phyloP scores from a whole-genome alignment of 2,888 invertebrate genomes.

The Lepeophtheirus nordmannii region DNA sequence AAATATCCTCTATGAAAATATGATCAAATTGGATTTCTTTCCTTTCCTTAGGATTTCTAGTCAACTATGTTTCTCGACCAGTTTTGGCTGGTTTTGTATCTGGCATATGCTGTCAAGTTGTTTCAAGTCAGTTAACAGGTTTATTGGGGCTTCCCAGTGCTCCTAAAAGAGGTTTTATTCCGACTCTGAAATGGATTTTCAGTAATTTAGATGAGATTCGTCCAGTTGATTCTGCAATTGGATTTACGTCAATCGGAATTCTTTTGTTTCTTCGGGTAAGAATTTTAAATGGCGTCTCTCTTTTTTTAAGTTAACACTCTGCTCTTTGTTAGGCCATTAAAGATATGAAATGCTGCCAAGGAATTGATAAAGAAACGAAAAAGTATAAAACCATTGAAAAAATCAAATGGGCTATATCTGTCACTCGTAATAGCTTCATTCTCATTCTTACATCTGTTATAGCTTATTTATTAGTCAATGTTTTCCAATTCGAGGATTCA shows the following conservation, averaged over 20 bases:
- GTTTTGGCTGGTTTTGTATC: constrained; percentile 23
- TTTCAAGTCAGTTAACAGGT: constrained; percentile 20
- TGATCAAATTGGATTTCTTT: neutral
- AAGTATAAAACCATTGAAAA: constrained; percentile 2
- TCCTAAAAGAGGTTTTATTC: constrained; percentile 18
- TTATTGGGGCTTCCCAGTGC: constrained; percentile 12
- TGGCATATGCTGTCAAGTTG: constrained; percentile 17
- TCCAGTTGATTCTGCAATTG: constrained; percentile 10
- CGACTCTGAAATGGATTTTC: constrained; percentile 11
- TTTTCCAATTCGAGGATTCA: neutral
- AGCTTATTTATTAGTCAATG: constrained; percentile 7
- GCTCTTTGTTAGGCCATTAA: constrained; percentile 14
- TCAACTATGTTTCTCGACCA: constrained; percentile 18
- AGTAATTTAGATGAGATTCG: neutral
- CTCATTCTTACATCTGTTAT: constrained; percentile 15
- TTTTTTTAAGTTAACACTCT: neutral
- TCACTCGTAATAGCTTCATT: constrained; percentile 12
- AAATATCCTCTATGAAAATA: neutral
- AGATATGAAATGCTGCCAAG: constrained; percentile 11
- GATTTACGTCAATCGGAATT: constrained; percentile 15
- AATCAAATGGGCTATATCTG: constrained; percentile 19
- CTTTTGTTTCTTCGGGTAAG: constrained; percentile 21
- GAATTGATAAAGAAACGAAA: constrained; percentile 8
- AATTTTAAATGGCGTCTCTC: neutral
- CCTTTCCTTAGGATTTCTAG: constrained; percentile 5